Conservation (phyloP, 2,888 invertebrate species). For the Tanypteryx hageni region DNA sequence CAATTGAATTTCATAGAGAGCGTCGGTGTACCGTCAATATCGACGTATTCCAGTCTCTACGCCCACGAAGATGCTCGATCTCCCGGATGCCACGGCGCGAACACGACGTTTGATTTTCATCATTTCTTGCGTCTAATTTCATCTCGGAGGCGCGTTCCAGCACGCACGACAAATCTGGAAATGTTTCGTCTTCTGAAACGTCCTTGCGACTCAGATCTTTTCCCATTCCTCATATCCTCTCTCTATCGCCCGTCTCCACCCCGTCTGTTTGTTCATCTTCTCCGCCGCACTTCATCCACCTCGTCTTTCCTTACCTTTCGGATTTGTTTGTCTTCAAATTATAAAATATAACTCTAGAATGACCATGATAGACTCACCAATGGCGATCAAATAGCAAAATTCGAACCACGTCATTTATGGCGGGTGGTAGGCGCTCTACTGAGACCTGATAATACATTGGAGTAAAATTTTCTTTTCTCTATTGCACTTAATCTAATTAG, state of each 20-base stretch:
- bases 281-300: not conserved
- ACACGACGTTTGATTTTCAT: slow-evolving; percentile 34
- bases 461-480: too few species aligned
- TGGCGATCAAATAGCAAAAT: too few species aligned
- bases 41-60: not conserved
- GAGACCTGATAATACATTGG: too few species aligned
- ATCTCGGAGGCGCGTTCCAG: not conserved
- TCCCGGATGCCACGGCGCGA: not conserved
- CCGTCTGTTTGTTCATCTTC: not conserved
- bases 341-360: too few species aligned
- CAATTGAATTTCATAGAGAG: too few species aligned
- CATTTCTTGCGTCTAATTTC: not conserved
- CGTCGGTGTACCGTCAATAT: too few species aligned
- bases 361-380: too few species aligned
- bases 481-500: too few species aligned
- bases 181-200: slow-evolving; percentile 21
- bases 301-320: not conserved
- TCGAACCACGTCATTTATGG: too few species aligned
- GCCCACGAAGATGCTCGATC: not conserved
- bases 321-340: not conserved
- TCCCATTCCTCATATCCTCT: not conserved
- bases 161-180: slow-evolving; percentile 33
- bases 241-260: not conserved
- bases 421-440: too few species aligned
- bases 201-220: slow-evolving; percentile 1